Evolutionary conservation across 2,797 vertebrate species (phyloP).

Genomic region (Poeciliopsis paucimaculata): DNA sequence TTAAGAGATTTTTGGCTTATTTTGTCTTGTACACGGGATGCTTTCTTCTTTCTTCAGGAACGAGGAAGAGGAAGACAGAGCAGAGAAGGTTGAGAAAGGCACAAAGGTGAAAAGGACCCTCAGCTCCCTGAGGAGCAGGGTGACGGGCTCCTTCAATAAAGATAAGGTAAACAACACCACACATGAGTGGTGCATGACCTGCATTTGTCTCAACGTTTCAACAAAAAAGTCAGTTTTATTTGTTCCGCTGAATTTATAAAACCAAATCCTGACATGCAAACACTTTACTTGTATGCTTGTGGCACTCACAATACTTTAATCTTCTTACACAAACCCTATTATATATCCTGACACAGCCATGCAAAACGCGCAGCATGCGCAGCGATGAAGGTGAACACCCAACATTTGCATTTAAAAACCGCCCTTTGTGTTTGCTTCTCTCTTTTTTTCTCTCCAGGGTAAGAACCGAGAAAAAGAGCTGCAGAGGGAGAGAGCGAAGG

Average conservation of each 20-base stretch:
- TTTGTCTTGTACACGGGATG: neutral
- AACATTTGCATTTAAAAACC: constrained; percentile 18
- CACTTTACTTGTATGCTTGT: constrained; percentile 23
- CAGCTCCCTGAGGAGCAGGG: constrained; percentile 89
- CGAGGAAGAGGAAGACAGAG: constrained; percentile 80
- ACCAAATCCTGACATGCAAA: constrained; percentile 32
- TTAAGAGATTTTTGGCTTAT: neutral
- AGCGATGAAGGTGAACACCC: constrained; percentile 5
- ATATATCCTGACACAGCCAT: constrained; percentile 8
- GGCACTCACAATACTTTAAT: constrained; percentile 31
- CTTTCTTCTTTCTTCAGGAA: constrained; percentile 70
- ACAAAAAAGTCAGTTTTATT: constrained; percentile 4
- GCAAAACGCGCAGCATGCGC: neutral
- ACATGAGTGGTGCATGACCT: neutral
- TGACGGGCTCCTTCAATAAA: constrained; percentile 94
- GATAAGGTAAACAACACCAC: constrained; percentile 86
- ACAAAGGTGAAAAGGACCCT: constrained; percentile 91
- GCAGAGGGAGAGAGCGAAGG: constrained; percentile 81
- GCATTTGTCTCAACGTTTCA: neutral
- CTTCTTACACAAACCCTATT: constrained; percentile 39
- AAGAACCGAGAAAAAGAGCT: constrained; percentile 90
- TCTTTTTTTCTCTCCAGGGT: constrained; percentile 80
- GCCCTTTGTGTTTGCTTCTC: constrained; percentile 10
- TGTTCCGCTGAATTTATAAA: neutral
- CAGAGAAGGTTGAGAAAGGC: constrained; percentile 85